Evolutionary conservation across 2,888 invertebrate species (phyloP).

Genomic region (Nymphalis urticae): DNA sequence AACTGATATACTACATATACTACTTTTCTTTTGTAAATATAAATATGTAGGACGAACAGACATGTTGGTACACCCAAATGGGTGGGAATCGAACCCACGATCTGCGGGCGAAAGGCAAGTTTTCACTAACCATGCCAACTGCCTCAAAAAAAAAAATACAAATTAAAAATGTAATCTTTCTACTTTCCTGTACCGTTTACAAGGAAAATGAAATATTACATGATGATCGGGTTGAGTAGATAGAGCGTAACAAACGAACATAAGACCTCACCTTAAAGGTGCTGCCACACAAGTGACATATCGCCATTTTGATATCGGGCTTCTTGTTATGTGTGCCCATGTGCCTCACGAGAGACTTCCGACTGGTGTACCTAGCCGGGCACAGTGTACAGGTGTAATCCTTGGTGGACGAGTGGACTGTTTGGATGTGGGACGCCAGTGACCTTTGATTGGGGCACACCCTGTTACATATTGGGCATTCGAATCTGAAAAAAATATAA

Average conservation of each 20-base stretch:
- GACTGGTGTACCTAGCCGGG: slow-evolving; percentile 47
- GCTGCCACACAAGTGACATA: slow-evolving; percentile 65
- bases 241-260: not conserved
- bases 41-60: too few species aligned
- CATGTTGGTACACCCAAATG: too few species aligned
- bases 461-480: slow-evolving; percentile 57
- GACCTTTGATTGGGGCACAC: slow-evolving; percentile 51
- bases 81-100: too few species aligned
- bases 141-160: too few species aligned
- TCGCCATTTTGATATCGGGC: slow-evolving; percentile 37
- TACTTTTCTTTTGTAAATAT: too few species aligned
- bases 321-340: slow-evolving; percentile 41
- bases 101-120: too few species aligned
- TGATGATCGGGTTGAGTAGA: too few species aligned
- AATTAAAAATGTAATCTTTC: too few species aligned
- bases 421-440: slow-evolving; percentile 49
- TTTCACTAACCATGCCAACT: too few species aligned
- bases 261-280: slow-evolving; percentile 58
- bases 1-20: too few species aligned
- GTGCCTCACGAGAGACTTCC: slow-evolving; percentile 53
- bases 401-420: slow-evolving; percentile 47
- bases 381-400: slow-evolving; percentile 50
- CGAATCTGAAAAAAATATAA: slow-evolving; percentile 49
- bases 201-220: too few species aligned
- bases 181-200: too few species aligned